These are phyloP conservation scores for Nicator chloris DNA, from an alignment of 2,113 vertebrate species.

Conservation along the genomic window DNA sequence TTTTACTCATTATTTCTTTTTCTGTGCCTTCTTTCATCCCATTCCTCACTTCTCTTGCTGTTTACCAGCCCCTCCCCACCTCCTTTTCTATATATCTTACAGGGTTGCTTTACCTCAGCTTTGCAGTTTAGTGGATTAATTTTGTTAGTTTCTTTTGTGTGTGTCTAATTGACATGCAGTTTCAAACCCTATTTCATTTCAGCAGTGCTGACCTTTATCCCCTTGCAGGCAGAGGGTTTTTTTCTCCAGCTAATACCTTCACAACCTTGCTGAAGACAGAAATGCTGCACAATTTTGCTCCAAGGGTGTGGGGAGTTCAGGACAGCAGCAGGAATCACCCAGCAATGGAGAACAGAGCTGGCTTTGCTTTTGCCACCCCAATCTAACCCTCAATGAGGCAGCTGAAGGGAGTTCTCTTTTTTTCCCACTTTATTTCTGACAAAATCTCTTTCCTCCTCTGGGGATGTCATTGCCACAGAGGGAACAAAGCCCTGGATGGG, in stretches of 20 bases:
- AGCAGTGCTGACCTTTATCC: slow-evolving; percentile 47
- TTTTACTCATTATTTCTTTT: slow-evolving; percentile 13
- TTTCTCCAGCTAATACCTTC: background rate
- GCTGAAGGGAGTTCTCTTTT: background rate
- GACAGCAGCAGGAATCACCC: background rate
- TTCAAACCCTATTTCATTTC: slow-evolving; percentile 59
- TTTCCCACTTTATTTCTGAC: background rate
- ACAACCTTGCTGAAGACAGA: background rate
- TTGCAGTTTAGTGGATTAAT: slow-evolving; percentile 45
- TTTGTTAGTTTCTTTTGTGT: slow-evolving; percentile 57
- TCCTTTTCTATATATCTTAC: background rate
- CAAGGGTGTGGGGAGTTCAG: background rate
- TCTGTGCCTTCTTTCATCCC: background rate
- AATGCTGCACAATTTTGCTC: background rate
- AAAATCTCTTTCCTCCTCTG: background rate
- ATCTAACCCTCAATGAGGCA: background rate
- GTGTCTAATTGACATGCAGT: slow-evolving; percentile 51
- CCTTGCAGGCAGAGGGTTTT: background rate
- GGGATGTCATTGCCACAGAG: background rate
- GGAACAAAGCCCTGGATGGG: background rate
- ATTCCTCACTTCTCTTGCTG: background rate
- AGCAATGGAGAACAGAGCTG: background rate
- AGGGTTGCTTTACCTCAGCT: slow-evolving; percentile 9
- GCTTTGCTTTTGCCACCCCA: background rate
- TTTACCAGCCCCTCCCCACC: background rate